phyloP scores from a whole-genome alignment of 2,888 invertebrate species.

The Chrysopilus asiliformis region DNA sequence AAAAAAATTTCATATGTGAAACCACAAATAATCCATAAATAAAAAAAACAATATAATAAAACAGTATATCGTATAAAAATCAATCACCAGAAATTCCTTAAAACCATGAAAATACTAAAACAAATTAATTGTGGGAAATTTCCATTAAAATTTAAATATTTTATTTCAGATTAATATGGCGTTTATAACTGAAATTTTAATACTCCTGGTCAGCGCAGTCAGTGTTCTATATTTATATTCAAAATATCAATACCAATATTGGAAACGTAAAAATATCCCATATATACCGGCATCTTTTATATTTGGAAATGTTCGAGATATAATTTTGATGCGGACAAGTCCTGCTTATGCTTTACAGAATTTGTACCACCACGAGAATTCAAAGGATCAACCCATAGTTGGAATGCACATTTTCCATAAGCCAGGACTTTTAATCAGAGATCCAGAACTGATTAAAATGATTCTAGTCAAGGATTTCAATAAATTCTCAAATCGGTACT shows the following conservation, averaged over 20 bases:
- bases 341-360: conserved; percentile 29
- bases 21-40: too few species aligned
- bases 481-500: conserved; percentile 32
- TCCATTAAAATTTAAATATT: too few species aligned
- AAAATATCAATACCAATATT: conserved; percentile 17
- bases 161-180: too few species aligned
- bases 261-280: conserved; percentile 30
- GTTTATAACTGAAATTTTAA: too few species aligned
- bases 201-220: too few species aligned
- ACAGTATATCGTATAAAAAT: too few species aligned
- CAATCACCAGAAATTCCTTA: too few species aligned
- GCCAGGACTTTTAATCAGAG: conserved; percentile 35
- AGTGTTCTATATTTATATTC: conserved; percentile 3
- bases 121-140: too few species aligned
- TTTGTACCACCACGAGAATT: conserved; percentile 26
- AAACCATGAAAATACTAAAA: too few species aligned
- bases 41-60: too few species aligned
- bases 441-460: conserved; percentile 36
- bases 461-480: conserved; percentile 38
- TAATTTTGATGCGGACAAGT: conserved; percentile 23
- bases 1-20: too few species aligned
- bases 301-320: conserved; percentile 34
- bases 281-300: conserved; percentile 30
- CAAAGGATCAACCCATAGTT: conserved; percentile 24
- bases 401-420: conserved; percentile 35